Percentiles rank a stretch among this genome's conserved stretches.
phyloP scores from a whole-genome alignment of 2,113 vertebrate species.

The Dendropsophus ebraccatus region DNA sequence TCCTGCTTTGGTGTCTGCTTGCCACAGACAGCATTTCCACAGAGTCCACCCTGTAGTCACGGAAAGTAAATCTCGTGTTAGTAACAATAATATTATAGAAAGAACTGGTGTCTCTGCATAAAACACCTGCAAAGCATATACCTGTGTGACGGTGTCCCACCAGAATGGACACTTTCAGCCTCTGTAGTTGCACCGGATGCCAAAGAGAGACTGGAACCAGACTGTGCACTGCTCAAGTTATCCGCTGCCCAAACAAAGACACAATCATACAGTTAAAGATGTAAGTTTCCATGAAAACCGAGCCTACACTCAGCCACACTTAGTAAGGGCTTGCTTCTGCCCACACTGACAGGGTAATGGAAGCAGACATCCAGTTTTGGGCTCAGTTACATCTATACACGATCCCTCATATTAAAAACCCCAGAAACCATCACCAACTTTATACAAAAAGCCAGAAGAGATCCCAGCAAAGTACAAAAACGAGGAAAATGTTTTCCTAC shows the following conservation, averaged over 20 bases:
- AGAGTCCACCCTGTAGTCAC: slow-evolving; percentile 85
- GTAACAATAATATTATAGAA: not conserved
- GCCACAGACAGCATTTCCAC: slow-evolving; percentile 87
- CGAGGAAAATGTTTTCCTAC: no score
- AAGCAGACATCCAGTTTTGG: no score
- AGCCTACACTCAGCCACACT: no score
- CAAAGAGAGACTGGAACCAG: slow-evolving; percentile 93
- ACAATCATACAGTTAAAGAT: not conserved
- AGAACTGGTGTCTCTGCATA: not conserved
- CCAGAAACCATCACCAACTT: not conserved
- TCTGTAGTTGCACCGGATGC: slow-evolving; percentile 87
- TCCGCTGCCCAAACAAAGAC: slow-evolving; percentile 73
- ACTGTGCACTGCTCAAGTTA: slow-evolving; percentile 84
- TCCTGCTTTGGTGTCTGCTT: slow-evolving; percentile 89
- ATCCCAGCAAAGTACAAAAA: not conserved
- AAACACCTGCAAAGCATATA: slow-evolving; percentile 61
- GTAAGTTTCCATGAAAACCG: no score
- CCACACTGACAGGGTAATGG: no score
- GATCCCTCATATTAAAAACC: no score
- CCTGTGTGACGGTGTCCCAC: slow-evolving; percentile 85
- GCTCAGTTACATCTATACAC: no score
- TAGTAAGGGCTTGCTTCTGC: no score
- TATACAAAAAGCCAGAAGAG: not conserved
- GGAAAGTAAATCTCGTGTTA: not conserved
- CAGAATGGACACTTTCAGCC: slow-evolving; percentile 87